Base-by-base conservation (phyloP, 1,140 invertebrate genomes). In the Sminthurinus signatus region DNA sequence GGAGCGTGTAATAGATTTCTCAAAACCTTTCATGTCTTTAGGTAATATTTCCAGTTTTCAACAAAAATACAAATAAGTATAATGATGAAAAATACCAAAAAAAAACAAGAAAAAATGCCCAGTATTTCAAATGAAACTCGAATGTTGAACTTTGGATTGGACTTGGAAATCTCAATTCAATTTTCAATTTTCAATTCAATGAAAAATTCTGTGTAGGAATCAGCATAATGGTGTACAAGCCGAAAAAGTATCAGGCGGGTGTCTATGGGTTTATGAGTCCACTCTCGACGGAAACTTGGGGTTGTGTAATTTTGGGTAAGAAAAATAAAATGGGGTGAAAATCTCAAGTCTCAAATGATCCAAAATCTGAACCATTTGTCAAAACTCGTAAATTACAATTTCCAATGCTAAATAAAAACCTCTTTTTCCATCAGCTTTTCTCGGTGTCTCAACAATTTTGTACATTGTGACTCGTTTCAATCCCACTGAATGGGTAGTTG, bases 201-300 rank as follows among this genome's bases (percentile, higher is more conserved):
- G n/a, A n/a, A n/a, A n/a, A n/a, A n/a, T n/a, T n/a, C 77, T 85
- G 2, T n/a, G 39, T n/a, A 43, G 85, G 85, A 31, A 63, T 63
- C 27, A 50, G 42, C 62, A 86, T 86, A 60, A 81, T 86, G 76
- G 84, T 36, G 32, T 85, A 85, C 73, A 84, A 83, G 71, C 84
- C 84, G 2, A 80, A 82, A 66, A 83, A 83, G 64, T 76, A 80
- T 61, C 81, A 81, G 62, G 75, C 76, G 5, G 82, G 81, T 1
- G 80, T 84, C 1, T 86, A 86, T 73, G 84, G 82, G 14, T 85
- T 85, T 74, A 82, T 86, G 82, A 82, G 82, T 57, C 85, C 84
- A 8, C 73, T 86, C 12, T 83, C 81, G 21, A 81, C 79, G 36
- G 56, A 65, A 44, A 55, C 50, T 31, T 50, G 27, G 29, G 31